These are phyloP conservation scores for Pseudomyrmex concolor DNA, from an alignment of 1,140 invertebrate species.

Conservation along the genomic window DNA sequence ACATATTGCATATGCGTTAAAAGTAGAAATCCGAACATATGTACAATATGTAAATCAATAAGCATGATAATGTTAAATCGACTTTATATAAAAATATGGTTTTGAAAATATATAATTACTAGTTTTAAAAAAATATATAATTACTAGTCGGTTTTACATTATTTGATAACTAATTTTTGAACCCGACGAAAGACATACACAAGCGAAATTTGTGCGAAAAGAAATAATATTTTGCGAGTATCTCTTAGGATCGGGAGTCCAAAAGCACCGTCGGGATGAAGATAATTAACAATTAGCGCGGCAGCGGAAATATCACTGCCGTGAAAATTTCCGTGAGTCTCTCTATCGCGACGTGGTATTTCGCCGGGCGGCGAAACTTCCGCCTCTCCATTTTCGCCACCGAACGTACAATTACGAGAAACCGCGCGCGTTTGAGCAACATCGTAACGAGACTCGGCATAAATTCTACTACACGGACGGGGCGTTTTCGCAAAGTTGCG, in stretches of 20 bases:
- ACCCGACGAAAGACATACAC: background rate
- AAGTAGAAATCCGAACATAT: background rate
- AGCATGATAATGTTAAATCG: background rate
- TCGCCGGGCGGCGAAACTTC: slow-evolving; percentile 50
- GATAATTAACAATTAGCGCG: slow-evolving; percentile 56
- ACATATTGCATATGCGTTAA: background rate
- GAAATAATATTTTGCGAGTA: background rate
- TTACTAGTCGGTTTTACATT: no score
- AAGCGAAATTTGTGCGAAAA: background rate
- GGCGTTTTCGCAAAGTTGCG: slow-evolving; percentile 56
- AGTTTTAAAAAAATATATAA: no score
- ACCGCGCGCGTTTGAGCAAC: slow-evolving; percentile 57
- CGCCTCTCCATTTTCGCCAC: slow-evolving; percentile 48
- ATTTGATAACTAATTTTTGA: no score
- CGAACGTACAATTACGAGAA: slow-evolving; percentile 57
- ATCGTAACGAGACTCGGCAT: slow-evolving; percentile 56
- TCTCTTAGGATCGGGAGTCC: slow-evolving; percentile 24
- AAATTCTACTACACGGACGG: slow-evolving; percentile 56
- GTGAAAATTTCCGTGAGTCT: slow-evolving; percentile 56
- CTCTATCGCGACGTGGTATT: slow-evolving; percentile 42
- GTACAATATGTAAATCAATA: background rate
- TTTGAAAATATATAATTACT: no score
- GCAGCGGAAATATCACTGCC: slow-evolving; percentile 52
- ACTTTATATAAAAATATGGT: no score
- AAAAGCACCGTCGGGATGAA: slow-evolving; percentile 14